Evolutionary conservation across 2,797 vertebrate genomes (phyloP).

Genomic region (Trachops cirrhosus): DNA sequence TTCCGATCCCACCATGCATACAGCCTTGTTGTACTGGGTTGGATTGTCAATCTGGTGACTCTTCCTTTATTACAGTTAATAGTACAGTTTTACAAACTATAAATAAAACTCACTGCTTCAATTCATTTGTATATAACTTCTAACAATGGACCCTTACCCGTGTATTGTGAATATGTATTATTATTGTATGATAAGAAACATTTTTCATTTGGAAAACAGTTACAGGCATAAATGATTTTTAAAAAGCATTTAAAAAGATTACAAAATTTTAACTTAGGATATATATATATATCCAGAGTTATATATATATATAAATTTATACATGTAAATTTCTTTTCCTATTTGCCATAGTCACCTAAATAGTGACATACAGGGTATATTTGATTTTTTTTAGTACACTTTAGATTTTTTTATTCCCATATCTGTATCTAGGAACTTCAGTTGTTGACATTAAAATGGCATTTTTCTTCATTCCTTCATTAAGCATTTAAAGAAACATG

Average conservation of each 20-base stretch:
- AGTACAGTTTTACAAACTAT: not conserved
- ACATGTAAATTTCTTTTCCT: not conserved
- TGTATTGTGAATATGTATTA: not conserved
- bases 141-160: not conserved
- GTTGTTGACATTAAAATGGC: conserved; percentile 5
- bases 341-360: not conserved
- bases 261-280: not conserved
- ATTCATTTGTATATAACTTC: not conserved
- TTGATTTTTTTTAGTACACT: not conserved
- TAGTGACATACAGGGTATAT: not conserved
- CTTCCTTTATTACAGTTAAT: not conserved
- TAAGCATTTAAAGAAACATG: conserved; percentile 72
- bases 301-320: too few relatives aligned
- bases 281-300: too few relatives aligned
- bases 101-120: conserved; percentile 2
- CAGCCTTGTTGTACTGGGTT: not conserved
- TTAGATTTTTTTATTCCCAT: conserved; percentile 30
- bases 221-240: not conserved
- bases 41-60: not conserved
- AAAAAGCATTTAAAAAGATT: not conserved
- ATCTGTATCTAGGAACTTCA: not conserved
- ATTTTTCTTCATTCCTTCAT: conserved; percentile 55
- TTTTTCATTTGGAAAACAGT: conserved; percentile 1
- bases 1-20: not conserved
- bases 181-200: not conserved